These are phyloP conservation scores for Gastrophysa polygoni DNA, from an alignment of 2,888 invertebrate species.

Conservation along the genomic window DNA sequence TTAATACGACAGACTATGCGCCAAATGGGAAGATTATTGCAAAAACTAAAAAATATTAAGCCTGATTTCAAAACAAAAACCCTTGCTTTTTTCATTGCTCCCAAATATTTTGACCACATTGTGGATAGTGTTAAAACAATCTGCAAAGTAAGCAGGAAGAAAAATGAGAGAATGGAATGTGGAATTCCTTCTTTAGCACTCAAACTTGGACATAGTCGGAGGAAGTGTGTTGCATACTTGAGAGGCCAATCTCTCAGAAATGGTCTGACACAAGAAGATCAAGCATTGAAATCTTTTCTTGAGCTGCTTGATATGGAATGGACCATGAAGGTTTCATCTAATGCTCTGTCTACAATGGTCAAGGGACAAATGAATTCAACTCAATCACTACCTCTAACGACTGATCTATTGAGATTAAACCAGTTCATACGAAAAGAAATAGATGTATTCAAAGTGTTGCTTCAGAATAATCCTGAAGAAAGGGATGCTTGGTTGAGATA, in stretches of 20 bases:
- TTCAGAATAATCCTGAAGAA: constrained; percentile 7
- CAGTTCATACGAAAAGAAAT: constrained; percentile 19
- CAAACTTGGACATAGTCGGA: constrained; percentile 26
- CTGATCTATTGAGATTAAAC: constrained; percentile 26
- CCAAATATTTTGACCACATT: constrained; percentile 17
- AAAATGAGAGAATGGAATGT: constrained; percentile 12
- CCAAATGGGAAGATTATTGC: constrained; percentile 24
- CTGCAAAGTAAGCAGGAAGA: neutral
- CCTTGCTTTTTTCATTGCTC: constrained; percentile 4
- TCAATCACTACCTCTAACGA: constrained; percentile 27
- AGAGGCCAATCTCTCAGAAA: constrained; percentile 22
- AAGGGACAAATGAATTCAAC: constrained; percentile 20
- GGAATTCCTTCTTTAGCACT: constrained; percentile 20
- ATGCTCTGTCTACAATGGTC: constrained; percentile 21
- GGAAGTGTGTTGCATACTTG: constrained; percentile 23
- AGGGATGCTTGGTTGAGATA: constrained; percentile 9
- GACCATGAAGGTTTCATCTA: constrained; percentile 20
- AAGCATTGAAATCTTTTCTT: constrained; percentile 15
- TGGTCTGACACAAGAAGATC: constrained; percentile 14
- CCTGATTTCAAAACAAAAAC: constrained; percentile 5
- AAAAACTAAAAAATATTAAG: neutral
- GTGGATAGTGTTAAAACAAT: constrained; percentile 4
- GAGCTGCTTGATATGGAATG: constrained; percentile 26
- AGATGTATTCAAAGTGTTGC: constrained; percentile 5
- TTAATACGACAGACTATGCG: constrained; percentile 30